Base-by-base conservation (phyloP, 1,140 invertebrate genomes). In the Bombus balteatus region DNA sequence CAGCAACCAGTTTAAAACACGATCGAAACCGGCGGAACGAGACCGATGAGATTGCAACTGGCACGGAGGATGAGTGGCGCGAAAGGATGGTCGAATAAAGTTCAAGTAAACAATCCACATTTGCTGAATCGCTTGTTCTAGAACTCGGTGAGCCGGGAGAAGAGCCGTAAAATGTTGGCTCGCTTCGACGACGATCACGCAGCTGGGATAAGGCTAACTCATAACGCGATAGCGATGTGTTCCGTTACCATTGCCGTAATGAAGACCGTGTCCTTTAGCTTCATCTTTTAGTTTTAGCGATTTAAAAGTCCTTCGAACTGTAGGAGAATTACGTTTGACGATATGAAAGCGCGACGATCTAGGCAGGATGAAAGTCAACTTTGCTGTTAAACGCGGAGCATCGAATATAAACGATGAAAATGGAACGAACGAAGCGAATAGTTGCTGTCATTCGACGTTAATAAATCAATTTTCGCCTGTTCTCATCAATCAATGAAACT, bases 391-490 rank as follows among this genome's bases (percentile, higher is more conserved):
- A 34, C 8, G 10, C 22, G 34, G 10, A n/a, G 8, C 13, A 39
- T 18, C 4, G 6, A 25, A 59, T 41, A 34, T 4, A 34, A 43
- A 34, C 9, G 71, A 41, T 41, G 32, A 76, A 76, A 34, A 57
- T 22, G 18, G 32, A 57, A 34, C 18, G 41, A 74, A 28, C 5
- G 18, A 1, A 28, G 74, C 1, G 41, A 53, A 53, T 25, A 13
- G 12, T 12, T 12, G 47, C 32, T 18, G 22, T 59, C 47, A 1
- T 53, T 34, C 43, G 32, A 34, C 43, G 53, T 25, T 76, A 53
- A 76, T 76, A 76, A 76, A 76, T 76, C 74, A 76, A 47, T 76
- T 76, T 76, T 41, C 22, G 32, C 6, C 53, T 18, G 22, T 25
- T 37, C 53, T 57, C 74, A 39, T 76, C 74, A 10, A 59, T 76